Conservation (phyloP, 2,113 vertebrate species). For the Willisornis vidua region DNA sequence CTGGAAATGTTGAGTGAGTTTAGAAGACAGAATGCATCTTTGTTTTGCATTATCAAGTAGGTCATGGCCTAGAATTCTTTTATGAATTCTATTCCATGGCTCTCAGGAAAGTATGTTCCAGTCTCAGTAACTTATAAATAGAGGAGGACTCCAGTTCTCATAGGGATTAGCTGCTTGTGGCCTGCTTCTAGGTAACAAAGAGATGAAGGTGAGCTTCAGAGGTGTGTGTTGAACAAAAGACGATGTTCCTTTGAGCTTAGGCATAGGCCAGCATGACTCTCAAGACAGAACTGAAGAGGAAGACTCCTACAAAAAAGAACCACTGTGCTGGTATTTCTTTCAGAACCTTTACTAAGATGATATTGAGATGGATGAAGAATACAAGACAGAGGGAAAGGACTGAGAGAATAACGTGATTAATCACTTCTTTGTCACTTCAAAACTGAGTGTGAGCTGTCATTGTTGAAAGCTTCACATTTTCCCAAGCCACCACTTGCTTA, state of each 20-base stretch:
- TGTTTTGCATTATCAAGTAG: background rate
- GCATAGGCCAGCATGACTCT: background rate
- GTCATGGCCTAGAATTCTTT: background rate
- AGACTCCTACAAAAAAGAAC: background rate
- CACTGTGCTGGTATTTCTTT: background rate
- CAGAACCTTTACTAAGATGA: background rate
- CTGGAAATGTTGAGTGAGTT: background rate
- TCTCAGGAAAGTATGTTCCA: background rate
- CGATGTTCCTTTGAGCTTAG: fast-evolving
- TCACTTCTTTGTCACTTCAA: background rate
- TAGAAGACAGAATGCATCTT: background rate
- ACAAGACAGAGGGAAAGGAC: background rate
- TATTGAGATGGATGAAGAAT: background rate
- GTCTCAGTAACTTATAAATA: background rate
- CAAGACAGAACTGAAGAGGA: background rate
- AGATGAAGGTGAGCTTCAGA: background rate
- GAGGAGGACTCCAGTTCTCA: background rate
- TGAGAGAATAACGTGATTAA: background rate
- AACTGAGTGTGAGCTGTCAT: background rate
- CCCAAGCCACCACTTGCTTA: background rate
- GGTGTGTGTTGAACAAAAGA: background rate
- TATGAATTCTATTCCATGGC: background rate
- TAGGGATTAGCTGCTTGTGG: background rate
- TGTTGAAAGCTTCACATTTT: background rate
- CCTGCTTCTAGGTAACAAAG: background rate